phyloP scores from a whole-genome alignment of 2,888 invertebrate species.

The Drosophila robusta region DNA sequence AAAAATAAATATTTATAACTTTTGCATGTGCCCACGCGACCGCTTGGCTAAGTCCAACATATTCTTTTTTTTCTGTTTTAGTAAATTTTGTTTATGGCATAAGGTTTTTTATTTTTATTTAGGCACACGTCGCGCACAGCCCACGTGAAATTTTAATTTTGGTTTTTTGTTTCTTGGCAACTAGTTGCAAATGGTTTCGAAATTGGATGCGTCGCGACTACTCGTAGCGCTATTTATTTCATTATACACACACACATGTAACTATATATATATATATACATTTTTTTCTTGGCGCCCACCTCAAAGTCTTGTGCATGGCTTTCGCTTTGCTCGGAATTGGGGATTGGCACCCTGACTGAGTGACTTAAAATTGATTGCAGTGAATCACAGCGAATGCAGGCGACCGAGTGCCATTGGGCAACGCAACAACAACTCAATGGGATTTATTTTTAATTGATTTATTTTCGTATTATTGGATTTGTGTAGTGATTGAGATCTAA shows the following conservation, averaged over 20 bases:
- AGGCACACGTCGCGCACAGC: slow-evolving; percentile 36
- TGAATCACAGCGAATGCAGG: slow-evolving; percentile 54
- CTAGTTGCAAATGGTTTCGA: slow-evolving; percentile 53
- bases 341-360: slow-evolving; percentile 58
- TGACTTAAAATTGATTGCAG: slow-evolving; percentile 56
- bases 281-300: slow-evolving; percentile 60
- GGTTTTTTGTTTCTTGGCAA: slow-evolving; percentile 26
- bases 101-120: slow-evolving; percentile 41
- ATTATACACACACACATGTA: too few species aligned
- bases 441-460: slow-evolving; percentile 73
- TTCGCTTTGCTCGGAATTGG: slow-evolving; percentile 15
- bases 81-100: slow-evolving; percentile 43
- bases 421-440: slow-evolving; percentile 28
- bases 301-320: slow-evolving; percentile 32
- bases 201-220: slow-evolving; percentile 68
- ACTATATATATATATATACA: not conserved
- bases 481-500: slow-evolving; percentile 60
- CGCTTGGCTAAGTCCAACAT: slow-evolving; percentile 28
- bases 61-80: slow-evolving; percentile 40
- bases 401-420: slow-evolving; percentile 14
- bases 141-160: slow-evolving; percentile 51
- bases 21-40: slow-evolving; percentile 56
- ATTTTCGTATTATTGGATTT: slow-evolving; percentile 63
- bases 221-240: slow-evolving; percentile 32
- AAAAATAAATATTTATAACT: slow-evolving; percentile 68